phyloP scores from a whole-genome alignment of 1,140 invertebrate species.

The Drosophila parvula region DNA sequence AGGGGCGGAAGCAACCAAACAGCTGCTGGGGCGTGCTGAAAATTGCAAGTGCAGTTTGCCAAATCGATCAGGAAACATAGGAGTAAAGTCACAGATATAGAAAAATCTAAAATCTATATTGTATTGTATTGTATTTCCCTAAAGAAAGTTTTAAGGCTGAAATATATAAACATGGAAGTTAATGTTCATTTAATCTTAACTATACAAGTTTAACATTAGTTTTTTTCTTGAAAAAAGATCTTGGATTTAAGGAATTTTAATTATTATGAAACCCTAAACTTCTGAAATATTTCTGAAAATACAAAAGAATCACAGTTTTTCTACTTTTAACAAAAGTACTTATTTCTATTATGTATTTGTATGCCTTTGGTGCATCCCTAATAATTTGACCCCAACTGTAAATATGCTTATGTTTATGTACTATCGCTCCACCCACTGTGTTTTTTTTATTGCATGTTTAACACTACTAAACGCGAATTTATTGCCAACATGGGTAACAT shows the following conservation, averaged over 20 bases:
- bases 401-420: slow-evolving; percentile 20
- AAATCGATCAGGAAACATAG: slow-evolving; percentile 16
- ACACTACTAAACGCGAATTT: slow-evolving; percentile 77
- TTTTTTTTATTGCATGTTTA: slow-evolving; percentile 76
- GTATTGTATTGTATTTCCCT: neutral
- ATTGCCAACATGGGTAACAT: slow-evolving; percentile 79
- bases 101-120: neutral
- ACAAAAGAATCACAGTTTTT: fast-evolving
- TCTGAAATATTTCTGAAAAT: neutral
- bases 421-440: slow-evolving; percentile 16
- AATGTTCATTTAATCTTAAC: no score
- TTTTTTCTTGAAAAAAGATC: neutral
- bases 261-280: neutral
- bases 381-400: slow-evolving; percentile 1
- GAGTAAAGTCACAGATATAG: neutral
- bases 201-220: no score
- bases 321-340: no score
- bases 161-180: neutral
- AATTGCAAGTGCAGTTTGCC: slow-evolving; percentile 17
- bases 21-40: slow-evolving; percentile 33
- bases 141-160: neutral
- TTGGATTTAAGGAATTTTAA: no score
- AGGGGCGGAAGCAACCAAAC: slow-evolving; percentile 2
- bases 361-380: neutral
- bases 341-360: no score